Conservation (phyloP, 2,113 vertebrate species). For the Synodontis membranacea region DNA sequence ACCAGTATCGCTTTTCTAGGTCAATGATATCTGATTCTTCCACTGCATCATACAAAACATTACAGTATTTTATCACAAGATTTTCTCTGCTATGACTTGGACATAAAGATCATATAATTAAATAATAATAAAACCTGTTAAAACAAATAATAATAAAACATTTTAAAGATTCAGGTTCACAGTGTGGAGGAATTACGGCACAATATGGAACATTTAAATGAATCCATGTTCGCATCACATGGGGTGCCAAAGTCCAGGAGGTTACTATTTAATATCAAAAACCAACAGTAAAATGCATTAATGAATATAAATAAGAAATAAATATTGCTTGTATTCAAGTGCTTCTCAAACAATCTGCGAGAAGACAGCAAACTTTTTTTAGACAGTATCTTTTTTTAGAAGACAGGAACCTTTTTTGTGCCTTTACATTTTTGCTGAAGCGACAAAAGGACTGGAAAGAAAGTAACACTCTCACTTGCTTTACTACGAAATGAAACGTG, state of each 20-base stretch:
- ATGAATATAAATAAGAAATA: not conserved
- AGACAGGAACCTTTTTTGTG: not conserved
- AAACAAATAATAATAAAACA: too few relatives aligned
- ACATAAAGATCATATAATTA: not conserved
- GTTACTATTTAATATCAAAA: not conserved
- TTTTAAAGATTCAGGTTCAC: not conserved
- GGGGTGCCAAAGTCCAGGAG: too few relatives aligned
- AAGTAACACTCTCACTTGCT: not conserved
- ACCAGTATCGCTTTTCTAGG: constrained; percentile 86
- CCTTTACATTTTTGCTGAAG: not conserved
- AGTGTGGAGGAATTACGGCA: not conserved
- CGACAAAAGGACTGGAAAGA: not conserved
- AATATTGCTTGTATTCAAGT: not conserved
- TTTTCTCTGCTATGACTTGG: not conserved
- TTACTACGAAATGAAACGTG: not conserved
- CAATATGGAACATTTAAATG: not conserved
- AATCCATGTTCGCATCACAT: too few relatives aligned
- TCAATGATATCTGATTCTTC: constrained; percentile 89
- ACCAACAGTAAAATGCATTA: not conserved
- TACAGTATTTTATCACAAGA: not conserved
- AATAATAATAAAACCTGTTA: too few relatives aligned
- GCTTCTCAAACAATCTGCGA: not conserved
- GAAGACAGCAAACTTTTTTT: not conserved
- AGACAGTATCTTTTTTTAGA: too few relatives aligned
- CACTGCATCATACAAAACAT: constrained; percentile 66